Evolutionary conservation across 2,797 vertebrate genomes (phyloP), one percentile per base, ranked within the genome.

Genomic region (Paramormyrops hopkinsi): DNA sequence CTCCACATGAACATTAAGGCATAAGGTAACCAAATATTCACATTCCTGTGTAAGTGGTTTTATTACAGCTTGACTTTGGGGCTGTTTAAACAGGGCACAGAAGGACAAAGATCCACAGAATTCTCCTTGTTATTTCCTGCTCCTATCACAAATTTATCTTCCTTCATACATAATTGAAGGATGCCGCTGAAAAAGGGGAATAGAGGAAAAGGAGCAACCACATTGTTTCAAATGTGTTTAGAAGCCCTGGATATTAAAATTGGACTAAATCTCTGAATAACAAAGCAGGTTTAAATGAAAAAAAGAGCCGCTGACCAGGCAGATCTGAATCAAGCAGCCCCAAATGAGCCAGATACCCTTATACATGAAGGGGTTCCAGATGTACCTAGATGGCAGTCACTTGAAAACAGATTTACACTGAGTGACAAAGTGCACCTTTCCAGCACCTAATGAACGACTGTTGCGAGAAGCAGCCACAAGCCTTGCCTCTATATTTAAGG

Each of bases 111-210:
- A 48, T 89, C 69, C 83, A 90, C 85, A 90, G 86, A 91, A 86
- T 87, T 84, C 88, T 9, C 44, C 25, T 50, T 41, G 22, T 51
- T 17, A 53, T 53, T 69, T 73, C 79, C 69, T 41, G 54, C 41
- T 37, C 73, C 44, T 44, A 41, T 62, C 19, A 1, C 19, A 89
- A 44, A 62, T 90, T 54, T 90, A 90, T 91, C 85, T 91, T 86
- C 90, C 50, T 56, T 89, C 41, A 17, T 46, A 29, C 86, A 48
- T 90, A 90, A 90, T 91, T 12, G 88, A 69, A 84, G 69, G 73
- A 44, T 48, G 50, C 2, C 51, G 3, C 33, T 46, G 48, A 25
- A 62, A 37, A 46, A 12, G 56, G 44, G 14, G 2, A 22, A 5
- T 44, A 5, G 12, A 41, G 33, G 2, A 73, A 37, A 17, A 17